These are phyloP conservation scores for Lepidocyrtoides sp. DNA, from an alignment of 2,888 invertebrate genomes.

Conservation along the genomic window DNA sequence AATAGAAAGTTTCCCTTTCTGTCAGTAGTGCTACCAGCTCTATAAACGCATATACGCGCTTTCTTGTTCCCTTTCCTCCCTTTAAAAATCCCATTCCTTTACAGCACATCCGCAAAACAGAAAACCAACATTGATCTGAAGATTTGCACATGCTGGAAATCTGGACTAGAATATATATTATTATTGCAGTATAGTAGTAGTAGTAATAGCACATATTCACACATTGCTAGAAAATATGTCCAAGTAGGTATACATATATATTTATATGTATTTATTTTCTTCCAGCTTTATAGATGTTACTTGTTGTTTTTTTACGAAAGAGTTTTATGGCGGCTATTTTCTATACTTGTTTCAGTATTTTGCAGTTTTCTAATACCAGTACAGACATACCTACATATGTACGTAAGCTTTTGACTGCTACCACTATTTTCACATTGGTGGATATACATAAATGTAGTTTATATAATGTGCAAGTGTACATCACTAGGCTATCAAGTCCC, in stretches of 20 bases:
- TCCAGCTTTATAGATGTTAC: too few relatives aligned
- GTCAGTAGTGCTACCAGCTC: background rate
- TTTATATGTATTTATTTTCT: too few relatives aligned
- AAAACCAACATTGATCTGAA: constrained; percentile 85
- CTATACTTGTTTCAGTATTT: too few relatives aligned
- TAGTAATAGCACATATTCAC: too few relatives aligned
- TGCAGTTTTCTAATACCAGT: constrained; percentile 10
- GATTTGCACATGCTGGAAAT: constrained; percentile 84
- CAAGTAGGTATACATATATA: too few relatives aligned
- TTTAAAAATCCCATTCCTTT: constrained; percentile 72
- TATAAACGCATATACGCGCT: background rate
- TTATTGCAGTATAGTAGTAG: too few relatives aligned
- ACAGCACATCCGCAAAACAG: constrained; percentile 85
- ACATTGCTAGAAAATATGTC: too few relatives aligned
- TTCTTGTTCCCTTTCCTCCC: background rate
- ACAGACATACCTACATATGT: too few relatives aligned
- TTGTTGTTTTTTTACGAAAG: too few relatives aligned
- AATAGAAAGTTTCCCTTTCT: constrained; percentile 21
- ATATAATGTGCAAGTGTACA: background rate
- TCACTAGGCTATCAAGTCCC: constrained; percentile 11
- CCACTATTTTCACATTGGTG: background rate
- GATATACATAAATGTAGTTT: background rate
- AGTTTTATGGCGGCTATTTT: too few relatives aligned
- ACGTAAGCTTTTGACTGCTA: background rate
- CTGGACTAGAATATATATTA: constrained; percentile 63